Evolutionary conservation across 2,888 invertebrate genomes (phyloP), one percentile per base, ranked within the genome.

Genomic region (Tubulanus polymorphus): DNA sequence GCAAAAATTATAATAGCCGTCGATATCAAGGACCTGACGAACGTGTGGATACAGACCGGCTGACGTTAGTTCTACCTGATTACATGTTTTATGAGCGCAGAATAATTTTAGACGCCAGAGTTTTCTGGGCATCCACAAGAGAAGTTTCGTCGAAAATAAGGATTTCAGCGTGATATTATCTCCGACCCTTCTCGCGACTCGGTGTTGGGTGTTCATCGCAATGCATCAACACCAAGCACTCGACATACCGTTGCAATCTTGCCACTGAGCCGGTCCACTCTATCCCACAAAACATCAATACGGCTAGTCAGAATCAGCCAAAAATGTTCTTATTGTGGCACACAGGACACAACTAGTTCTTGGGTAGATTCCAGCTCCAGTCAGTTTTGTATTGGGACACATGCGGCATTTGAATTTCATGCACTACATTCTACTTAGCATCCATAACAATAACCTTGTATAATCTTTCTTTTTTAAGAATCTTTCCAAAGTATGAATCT

Each of bases 1-100:
- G 57, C 63, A 32, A 66, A 53, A 53, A 54, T 51, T 59, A 56
- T 63, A 67, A n/a, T 25, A 62, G 18, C 54, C 37, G 48, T 61
- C 63, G 8, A 66, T 47, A 37, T 68, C 66, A 0, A 59, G 23
- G 2, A 68, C 68, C n/a, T 58, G 54, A 10, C 60, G 26, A 0
- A 59, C 51, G n/a, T 53, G 37, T 20, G 55, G 53, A 37, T 64
- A 50, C 0, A 65, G 45, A 2, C 63, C 63, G n/a, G 60, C 50
- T 18, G 55, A 48, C 2, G 58, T 54, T 15, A 66, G 52, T n/a
- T 32, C 35, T 10, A 10, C 10, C 10, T n/a, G 8, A 51, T 53
- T 35, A 51, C 60, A 63, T 18, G 37, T 54, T 30, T 48, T n/a
- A 1, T 60, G 50, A 10, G 60, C 58, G 51, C 63, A 63, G 23